Evolutionary conservation across 2,888 invertebrate genomes (phyloP).

Genomic region (Pimpla rufipes): DNA sequence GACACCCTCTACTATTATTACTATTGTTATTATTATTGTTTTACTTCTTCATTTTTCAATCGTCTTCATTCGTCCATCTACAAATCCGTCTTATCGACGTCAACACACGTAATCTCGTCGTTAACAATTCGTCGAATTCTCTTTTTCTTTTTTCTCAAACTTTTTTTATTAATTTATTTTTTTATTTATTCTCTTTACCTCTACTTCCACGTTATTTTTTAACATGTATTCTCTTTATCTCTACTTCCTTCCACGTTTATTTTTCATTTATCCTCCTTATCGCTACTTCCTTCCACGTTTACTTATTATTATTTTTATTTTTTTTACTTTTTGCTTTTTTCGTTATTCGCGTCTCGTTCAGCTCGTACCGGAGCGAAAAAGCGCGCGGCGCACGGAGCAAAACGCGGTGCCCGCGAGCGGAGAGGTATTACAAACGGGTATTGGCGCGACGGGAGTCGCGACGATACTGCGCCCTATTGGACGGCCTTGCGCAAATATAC

Average conservation of each 20-base stretch:
- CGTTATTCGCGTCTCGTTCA: slow-evolving; percentile 9
- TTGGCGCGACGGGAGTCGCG: slow-evolving; percentile 84
- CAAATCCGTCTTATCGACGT: neutral
- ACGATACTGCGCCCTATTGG: slow-evolving; percentile 85
- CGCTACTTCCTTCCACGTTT: neutral
- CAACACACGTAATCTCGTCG: neutral
- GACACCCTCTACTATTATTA: neutral
- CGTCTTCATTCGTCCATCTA: neutral
- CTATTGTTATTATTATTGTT: neutral
- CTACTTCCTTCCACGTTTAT: too few relatives aligned
- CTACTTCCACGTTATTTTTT: too few relatives aligned
- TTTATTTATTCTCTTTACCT: neutral
- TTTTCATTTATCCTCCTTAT: neutral
- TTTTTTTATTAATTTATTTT: neutral
- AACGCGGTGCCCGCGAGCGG: too few relatives aligned
- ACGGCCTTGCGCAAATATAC: slow-evolving; percentile 85
- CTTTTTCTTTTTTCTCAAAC: neutral
- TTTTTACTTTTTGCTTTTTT: neutral
- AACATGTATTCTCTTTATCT: too few relatives aligned
- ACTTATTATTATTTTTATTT: neutral
- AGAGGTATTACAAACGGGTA: slow-evolving; percentile 68
- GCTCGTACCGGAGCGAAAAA: slow-evolving; percentile 35
- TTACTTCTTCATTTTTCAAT: neutral
- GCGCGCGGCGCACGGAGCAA: slow-evolving; percentile 47
- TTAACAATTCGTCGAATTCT: neutral